Evolutionary conservation across 2,888 invertebrate genomes (phyloP).

Genomic region (Octonoba sinensis): DNA sequence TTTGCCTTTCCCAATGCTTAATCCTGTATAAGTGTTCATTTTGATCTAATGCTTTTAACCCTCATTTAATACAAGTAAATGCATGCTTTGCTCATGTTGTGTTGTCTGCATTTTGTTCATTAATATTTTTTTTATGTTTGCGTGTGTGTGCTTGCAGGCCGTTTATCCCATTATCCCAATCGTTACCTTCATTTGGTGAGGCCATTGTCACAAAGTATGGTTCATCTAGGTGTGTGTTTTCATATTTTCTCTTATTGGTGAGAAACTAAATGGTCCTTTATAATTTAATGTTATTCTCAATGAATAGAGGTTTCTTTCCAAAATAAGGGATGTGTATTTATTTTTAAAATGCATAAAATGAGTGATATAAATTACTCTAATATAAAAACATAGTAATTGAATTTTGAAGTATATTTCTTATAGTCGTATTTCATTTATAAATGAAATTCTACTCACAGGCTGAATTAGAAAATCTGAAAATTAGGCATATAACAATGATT

Average conservation of each 20-base stretch:
- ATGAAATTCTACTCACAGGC: too few species aligned
- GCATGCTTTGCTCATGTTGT: conserved; percentile 10
- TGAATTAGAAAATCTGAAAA: too few species aligned
- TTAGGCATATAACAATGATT: too few species aligned
- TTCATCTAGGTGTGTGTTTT: conserved; percentile 67
- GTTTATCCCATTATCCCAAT: conserved; percentile 58
- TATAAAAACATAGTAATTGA: too few species aligned
- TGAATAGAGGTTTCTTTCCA: conserved; percentile 16
- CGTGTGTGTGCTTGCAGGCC: conserved; percentile 58
- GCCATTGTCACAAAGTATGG: conserved; percentile 64
- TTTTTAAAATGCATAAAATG: not conserved
- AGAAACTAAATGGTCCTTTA: conserved; percentile 12
- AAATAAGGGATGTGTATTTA: too few species aligned
- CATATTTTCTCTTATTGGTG: conserved; percentile 24
- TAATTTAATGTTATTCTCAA: conserved; percentile 38
- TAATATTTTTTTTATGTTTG: conserved; percentile 10
- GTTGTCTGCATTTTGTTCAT: conserved; percentile 5
- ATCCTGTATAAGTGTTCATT: too few species aligned
- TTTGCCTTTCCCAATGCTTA: too few species aligned
- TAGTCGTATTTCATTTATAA: too few species aligned
- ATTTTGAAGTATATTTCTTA: too few species aligned
- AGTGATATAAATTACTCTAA: not conserved
- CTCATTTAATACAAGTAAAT: not conserved
- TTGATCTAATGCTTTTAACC: too few species aligned
- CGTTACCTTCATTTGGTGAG: conserved; percentile 64